Evolutionary conservation across 2,797 vertebrate genomes (phyloP), one percentile per base, ranked within the genome.

Genomic region (Spea hammondii): DNA sequence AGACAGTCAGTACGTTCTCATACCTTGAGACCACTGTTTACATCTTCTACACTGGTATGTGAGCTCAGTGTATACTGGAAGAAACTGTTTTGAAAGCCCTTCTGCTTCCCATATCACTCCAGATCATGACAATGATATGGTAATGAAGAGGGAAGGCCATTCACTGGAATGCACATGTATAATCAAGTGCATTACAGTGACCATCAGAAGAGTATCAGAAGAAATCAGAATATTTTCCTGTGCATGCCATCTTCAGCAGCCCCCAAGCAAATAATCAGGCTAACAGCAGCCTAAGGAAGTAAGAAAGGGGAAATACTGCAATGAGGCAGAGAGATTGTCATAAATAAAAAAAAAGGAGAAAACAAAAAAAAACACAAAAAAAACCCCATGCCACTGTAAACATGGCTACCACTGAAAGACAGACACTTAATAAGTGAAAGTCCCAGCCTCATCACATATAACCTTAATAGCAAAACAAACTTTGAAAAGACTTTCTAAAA

Each of bases 271-370:
- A 32, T 70, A 59, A 77, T 44, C 68, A 70, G 68, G 17, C 66
- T 77, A 60, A 70, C 59, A 77, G 68, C 68, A 77, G 68, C 57
- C 68, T 71, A 77, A 53, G 68, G 57, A 77, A 77, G 68, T 70
- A 77, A 77, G 44, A 67, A 9, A 77, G 76, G 72, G 76, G 10
- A 77, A 70, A 70, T 77, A 70, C 17, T 70, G 75, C 55, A 76
- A 70, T 77, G 32, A 70, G 75, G 57, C 48, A 54, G 70, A 45
- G 3, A 45, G 32, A 60, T 60, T 70, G 65, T 14, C 48, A 6
- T 53, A 44, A 13, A 46, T 50, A 6, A 13, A 5, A 64, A 53
- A 1, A 11, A n/a, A 44, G 8, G 10, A 54, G 6, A 66, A 66
- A 46, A 6, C 45, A 13, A 55, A 13, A 4, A 4, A 59, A 60